Conservation (phyloP, 2,888 invertebrate genomes). For the Dryomyza anilis region DNA sequence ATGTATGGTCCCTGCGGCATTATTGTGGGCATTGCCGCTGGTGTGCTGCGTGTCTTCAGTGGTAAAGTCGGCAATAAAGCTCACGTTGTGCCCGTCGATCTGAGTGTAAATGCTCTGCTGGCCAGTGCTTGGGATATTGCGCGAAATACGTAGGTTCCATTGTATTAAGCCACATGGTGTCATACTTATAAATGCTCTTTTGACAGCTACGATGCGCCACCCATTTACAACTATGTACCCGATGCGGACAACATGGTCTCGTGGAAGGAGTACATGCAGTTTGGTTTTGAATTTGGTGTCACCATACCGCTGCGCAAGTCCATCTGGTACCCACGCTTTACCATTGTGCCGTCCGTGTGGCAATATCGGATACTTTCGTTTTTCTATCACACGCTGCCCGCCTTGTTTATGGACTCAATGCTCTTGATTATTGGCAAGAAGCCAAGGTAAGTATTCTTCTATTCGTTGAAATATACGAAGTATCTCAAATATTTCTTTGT, state of each 20-base stretch:
- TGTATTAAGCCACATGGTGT: not conserved
- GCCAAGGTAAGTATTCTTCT: constrained; percentile 53
- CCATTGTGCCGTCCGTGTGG: constrained; percentile 63
- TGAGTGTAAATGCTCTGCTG: constrained; percentile 62
- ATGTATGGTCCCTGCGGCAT: constrained; percentile 68
- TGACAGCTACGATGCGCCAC: constrained; percentile 48
- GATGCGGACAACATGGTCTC: constrained; percentile 80
- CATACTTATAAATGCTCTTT: not conserved
- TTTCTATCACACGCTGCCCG: constrained; percentile 71
- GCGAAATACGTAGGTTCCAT: constrained; percentile 53
- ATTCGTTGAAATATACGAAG: not conserved
- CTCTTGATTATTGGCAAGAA: constrained; percentile 55
- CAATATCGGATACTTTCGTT: constrained; percentile 63
- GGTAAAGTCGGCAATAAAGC: constrained; percentile 58
- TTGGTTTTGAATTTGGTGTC: constrained; percentile 62
- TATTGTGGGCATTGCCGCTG: constrained; percentile 66
- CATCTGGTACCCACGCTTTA: constrained; percentile 72
- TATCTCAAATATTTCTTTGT: not conserved
- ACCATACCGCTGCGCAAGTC: constrained; percentile 69
- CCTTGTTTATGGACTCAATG: constrained; percentile 66
- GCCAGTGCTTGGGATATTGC: constrained; percentile 64
- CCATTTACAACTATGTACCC: constrained; percentile 83
- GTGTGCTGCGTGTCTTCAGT: constrained; percentile 65
- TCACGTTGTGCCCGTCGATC: constrained; percentile 63
- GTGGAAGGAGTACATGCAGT: constrained; percentile 74